phyloP scores from a whole-genome alignment of 2,888 invertebrate species.

The Ornithoptera alexandrae region DNA sequence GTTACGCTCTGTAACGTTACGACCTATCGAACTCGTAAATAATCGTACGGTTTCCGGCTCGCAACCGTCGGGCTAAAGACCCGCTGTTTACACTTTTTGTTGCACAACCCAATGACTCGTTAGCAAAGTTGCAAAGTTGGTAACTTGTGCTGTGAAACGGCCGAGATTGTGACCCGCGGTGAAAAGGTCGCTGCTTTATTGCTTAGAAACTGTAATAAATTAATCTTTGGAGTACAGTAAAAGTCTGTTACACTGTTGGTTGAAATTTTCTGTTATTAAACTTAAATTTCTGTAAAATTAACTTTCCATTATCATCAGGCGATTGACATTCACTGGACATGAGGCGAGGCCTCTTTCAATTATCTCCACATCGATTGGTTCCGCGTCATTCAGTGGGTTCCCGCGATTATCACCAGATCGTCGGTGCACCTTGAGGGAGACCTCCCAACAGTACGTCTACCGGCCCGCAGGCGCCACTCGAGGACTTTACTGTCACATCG shows the following conservation, averaged over 20 bases:
- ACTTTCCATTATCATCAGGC: background rate
- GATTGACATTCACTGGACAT: no score
- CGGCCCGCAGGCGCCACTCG: no score
- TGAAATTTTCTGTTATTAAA: slow-evolving; percentile 14
- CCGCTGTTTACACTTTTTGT: slow-evolving; percentile 50
- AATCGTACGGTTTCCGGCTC: slow-evolving; percentile 50
- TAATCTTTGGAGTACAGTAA: slow-evolving; percentile 13
- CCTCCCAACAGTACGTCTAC: no score
- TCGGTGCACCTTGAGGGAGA: no score
- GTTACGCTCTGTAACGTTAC: slow-evolving; percentile 47
- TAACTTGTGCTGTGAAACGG: slow-evolving; percentile 5
- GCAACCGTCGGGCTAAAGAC: slow-evolving; percentile 41
- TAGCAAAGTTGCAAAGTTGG: slow-evolving; percentile 11
- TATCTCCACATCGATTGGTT: no score
- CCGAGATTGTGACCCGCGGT: slow-evolving; percentile 16
- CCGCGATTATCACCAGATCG: no score
- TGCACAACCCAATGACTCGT: slow-evolving; percentile 42
- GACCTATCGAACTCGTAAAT: slow-evolving; percentile 55
- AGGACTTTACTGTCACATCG: no score
- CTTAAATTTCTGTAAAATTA: slow-evolving; percentile 4
- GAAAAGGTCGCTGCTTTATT: slow-evolving; percentile 24
- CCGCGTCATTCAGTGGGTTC: no score
- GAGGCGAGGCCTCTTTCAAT: no score
- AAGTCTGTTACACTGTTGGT: slow-evolving; percentile 13
- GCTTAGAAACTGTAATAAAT: slow-evolving; percentile 21